phyloP scores from a whole-genome alignment of 2,888 invertebrate species.

The Hololepta plana region DNA sequence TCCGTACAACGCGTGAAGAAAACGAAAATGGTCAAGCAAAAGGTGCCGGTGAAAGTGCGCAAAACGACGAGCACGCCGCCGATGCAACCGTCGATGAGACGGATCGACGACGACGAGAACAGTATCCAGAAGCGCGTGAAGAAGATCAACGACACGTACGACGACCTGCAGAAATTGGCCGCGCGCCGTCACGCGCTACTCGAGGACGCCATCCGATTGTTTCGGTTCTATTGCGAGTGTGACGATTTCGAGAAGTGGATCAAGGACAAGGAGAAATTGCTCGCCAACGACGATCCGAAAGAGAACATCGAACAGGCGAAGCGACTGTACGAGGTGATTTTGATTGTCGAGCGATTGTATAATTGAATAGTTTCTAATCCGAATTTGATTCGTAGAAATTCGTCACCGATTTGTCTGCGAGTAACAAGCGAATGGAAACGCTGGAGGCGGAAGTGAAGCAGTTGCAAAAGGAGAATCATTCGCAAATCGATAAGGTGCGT shows the following conservation, averaged over 20 bases:
- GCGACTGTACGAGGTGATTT: constrained; percentile 71
- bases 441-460: constrained; percentile 77
- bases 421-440: constrained; percentile 75
- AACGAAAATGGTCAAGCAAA: constrained; percentile 70
- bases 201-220: constrained; percentile 82
- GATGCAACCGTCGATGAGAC: constrained; percentile 24
- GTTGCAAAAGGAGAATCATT: constrained; percentile 68
- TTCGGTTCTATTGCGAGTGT: constrained; percentile 89
- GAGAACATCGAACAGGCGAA: constrained; percentile 87
- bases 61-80: constrained; percentile 17
- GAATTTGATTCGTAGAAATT: constrained; percentile 46
- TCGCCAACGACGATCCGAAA: constrained; percentile 62
- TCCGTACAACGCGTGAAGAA: constrained; percentile 77
- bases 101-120: constrained; percentile 39
- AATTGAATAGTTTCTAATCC: neutral
- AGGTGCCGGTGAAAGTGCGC: constrained; percentile 52
- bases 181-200: constrained; percentile 64
- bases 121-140: constrained; percentile 66
- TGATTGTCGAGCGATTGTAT: neutral
- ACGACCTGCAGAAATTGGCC: constrained; percentile 63
- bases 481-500: constrained; percentile 55
- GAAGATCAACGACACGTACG: constrained; percentile 65
- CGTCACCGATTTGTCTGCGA: constrained; percentile 87
- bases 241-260: constrained; percentile 98
- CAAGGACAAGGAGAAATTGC: constrained; percentile 80